Conservation (phyloP, 2,113 vertebrate genomes). For the Cavia aperea region DNA sequence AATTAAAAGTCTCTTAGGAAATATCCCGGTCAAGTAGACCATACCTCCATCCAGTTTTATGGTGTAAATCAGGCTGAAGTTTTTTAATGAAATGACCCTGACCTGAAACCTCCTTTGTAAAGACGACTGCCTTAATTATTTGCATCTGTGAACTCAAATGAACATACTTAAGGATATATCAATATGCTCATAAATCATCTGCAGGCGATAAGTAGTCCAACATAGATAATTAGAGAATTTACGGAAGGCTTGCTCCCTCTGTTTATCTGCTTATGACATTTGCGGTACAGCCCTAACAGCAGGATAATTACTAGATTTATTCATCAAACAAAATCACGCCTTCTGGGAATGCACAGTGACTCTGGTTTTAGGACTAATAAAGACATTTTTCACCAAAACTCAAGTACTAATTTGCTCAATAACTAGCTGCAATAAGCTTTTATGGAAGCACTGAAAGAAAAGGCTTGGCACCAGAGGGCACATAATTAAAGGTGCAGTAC, state of each 20-base stretch:
- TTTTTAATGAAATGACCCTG: constrained; percentile 81
- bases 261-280: constrained; percentile 99
- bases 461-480: constrained; percentile 83
- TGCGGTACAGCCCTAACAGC: constrained; percentile 88
- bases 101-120: constrained; percentile 80
- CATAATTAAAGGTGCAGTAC: constrained; percentile 84
- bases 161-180: constrained; percentile 89
- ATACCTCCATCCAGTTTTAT: constrained; percentile 58
- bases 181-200: constrained; percentile 89
- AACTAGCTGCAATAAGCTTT: constrained; percentile 85
- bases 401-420: constrained; percentile 86
- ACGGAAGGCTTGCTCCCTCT: constrained; percentile 90
- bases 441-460: constrained; percentile 82
- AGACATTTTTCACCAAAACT: constrained; percentile 88
- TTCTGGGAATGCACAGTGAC: constrained; percentile 89
- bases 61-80: constrained; percentile 59
- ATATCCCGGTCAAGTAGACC: constrained; percentile 53
- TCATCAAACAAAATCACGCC: constrained; percentile 94
- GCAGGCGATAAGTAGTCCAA: constrained; percentile 89
- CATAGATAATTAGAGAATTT: constrained; percentile 94
- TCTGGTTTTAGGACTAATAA: constrained; percentile 92
- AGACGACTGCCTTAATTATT: constrained; percentile 89
- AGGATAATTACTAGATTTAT: constrained; percentile 98
- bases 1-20: constrained; percentile 51
- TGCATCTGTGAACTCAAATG: constrained; percentile 92